A percentile compares a stretch with the other conserved stretches of the same genome.
These are phyloP conservation scores for Nebria brevicollis DNA, from an alignment of 2,888 invertebrate genomes.

Conservation along the genomic window DNA sequence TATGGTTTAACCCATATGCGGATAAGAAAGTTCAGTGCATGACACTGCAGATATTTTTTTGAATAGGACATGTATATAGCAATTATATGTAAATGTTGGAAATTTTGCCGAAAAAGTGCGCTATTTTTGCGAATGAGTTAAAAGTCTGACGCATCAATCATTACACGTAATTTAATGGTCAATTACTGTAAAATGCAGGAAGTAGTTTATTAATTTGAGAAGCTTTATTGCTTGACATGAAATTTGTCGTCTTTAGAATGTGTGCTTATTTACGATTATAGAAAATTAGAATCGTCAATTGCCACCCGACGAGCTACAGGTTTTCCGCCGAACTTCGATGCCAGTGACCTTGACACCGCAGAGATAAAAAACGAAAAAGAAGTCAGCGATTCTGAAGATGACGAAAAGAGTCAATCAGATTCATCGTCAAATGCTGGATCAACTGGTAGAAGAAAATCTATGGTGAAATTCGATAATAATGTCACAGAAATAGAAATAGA, in stretches of 20 bases:
- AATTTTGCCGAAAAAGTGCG: too few relatives aligned
- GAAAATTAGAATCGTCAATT: constrained; percentile 15
- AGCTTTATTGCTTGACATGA: not conserved
- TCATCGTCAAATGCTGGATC: not conserved
- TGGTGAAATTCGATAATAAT: constrained; percentile 68
- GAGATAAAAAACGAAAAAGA: constrained; percentile 11
- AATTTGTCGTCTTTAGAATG: too few relatives aligned
- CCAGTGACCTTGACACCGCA: constrained; percentile 42
- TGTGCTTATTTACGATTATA: not conserved
- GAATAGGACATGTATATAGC: too few relatives aligned
- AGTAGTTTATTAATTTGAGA: not conserved
- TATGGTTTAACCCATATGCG: too few relatives aligned
- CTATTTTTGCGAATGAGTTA: too few relatives aligned
- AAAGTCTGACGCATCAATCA: not conserved
- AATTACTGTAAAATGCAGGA: constrained; percentile 9
- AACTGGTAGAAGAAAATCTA: constrained; percentile 62
- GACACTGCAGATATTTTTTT: too few relatives aligned
- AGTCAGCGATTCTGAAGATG: not conserved
- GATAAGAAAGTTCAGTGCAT: too few relatives aligned
- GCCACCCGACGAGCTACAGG: constrained; percentile 53
- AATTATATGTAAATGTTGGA: too few relatives aligned
- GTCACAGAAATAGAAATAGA: constrained; percentile 67
- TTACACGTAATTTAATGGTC: not conserved
- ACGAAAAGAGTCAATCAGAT: constrained; percentile 11
- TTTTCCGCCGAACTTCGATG: constrained; percentile 50